These are phyloP conservation scores for Empis livida DNA, from an alignment of 2,888 invertebrate species.

Conservation along the genomic window DNA sequence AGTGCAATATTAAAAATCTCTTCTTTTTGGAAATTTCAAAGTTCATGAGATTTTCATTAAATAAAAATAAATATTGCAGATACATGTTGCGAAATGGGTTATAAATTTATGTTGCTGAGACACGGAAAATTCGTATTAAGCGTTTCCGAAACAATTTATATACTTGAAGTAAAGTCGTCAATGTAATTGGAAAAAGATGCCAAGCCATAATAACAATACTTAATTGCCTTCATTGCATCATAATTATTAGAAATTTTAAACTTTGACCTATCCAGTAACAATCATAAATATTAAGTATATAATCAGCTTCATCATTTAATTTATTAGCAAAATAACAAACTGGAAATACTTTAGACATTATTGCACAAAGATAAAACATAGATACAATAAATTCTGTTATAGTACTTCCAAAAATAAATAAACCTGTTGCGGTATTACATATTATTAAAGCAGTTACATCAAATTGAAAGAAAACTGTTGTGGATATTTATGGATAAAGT, in stretches of 20 bases:
- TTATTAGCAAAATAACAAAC: conserved; percentile 17
- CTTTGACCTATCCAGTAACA: background rate
- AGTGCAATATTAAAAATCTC: too few species aligned
- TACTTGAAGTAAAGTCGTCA: background rate
- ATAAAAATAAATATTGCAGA: too few species aligned
- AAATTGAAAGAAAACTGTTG: conserved; percentile 18
- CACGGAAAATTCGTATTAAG: too few species aligned
- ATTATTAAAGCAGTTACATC: conserved; percentile 14
- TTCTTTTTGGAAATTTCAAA: too few species aligned
- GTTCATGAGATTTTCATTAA: too few species aligned
- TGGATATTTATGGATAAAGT: conserved; percentile 15
- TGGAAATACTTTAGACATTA: conserved; percentile 16
- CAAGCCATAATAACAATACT: background rate
- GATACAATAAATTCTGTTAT: conserved; percentile 12
- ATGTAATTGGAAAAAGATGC: background rate
- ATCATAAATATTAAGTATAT: conserved; percentile 3
- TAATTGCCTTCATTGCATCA: background rate
- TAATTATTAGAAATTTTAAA: background rate
- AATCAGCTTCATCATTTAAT: conserved; percentile 15
- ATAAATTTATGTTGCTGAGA: too few species aligned
- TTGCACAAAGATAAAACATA: conserved; percentile 12
- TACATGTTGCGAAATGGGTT: too few species aligned
- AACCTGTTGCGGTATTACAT: conserved; percentile 17
- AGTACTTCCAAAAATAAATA: conserved; percentile 16
- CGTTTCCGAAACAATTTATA: too few species aligned